Evolutionary conservation across 1,140 invertebrate genomes (phyloP).

Genomic region (Aleiodes sp.): DNA sequence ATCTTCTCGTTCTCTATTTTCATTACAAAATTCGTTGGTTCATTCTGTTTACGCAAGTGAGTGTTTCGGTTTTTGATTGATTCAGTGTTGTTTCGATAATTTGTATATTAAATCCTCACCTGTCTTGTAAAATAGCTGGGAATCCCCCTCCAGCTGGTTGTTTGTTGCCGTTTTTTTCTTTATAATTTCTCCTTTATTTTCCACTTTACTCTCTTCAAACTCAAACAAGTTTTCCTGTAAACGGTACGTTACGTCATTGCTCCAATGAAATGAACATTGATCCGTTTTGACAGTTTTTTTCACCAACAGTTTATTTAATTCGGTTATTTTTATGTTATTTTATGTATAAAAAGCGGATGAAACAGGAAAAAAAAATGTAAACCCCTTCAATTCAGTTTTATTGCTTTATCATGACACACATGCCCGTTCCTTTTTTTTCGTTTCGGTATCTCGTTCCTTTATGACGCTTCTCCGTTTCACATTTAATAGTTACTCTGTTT

Average conservation of each 20-base stretch:
- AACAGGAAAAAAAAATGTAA: no score
- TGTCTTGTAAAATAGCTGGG: background rate
- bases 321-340: no score
- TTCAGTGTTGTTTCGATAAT: no score
- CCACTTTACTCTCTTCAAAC: background rate
- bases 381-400: background rate
- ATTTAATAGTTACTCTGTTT: background rate
- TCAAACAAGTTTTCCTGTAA: conserved; percentile 17
- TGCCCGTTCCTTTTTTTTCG: background rate
- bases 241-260: conserved; percentile 35
- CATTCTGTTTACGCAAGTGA: no score
- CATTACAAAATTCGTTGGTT: no score
- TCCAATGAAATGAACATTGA: conserved; percentile 29
- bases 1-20: no score
- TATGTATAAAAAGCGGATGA: no score
- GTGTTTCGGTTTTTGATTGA: no score
- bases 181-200: background rate
- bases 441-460: background rate
- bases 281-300: conserved; percentile 19
- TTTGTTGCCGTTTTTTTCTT: background rate
- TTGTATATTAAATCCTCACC: no score
- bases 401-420: background rate
- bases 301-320: background rate
- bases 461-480: no score
- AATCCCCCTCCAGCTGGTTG: background rate